These are phyloP conservation scores for Drosophila anomelani DNA, from an alignment of 2,888 invertebrate species.

Conservation along the genomic window DNA sequence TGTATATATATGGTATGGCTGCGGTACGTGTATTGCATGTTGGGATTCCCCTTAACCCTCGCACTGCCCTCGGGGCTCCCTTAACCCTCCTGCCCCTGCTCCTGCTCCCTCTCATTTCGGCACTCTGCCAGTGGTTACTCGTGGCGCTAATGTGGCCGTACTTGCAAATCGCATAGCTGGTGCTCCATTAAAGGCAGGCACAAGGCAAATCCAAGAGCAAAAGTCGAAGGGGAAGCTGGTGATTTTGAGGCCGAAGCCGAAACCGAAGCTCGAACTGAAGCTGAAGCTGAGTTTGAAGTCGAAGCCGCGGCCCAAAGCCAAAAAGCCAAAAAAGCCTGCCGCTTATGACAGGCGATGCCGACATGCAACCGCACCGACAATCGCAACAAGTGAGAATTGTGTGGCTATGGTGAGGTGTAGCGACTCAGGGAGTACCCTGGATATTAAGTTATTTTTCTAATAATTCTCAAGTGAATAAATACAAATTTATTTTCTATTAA, in stretches of 20 bases:
- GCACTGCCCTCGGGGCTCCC: constrained; percentile 19
- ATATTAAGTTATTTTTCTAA: no score
- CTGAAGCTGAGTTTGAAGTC: constrained; percentile 12
- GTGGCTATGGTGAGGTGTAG: not conserved
- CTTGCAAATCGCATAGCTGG: constrained; percentile 48
- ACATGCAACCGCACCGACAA: constrained; percentile 65
- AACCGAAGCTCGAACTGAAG: constrained; percentile 13
- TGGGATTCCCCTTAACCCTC: constrained; percentile 20
- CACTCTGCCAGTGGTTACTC: constrained; percentile 63
- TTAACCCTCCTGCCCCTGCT: not conserved
- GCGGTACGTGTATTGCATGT: constrained; percentile 38
- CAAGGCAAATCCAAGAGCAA: constrained; percentile 10
- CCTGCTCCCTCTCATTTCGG: not conserved
- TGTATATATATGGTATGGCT: constrained; percentile 21
- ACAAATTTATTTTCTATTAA: no score
- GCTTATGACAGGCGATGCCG: constrained; percentile 75
- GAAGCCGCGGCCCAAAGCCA: constrained; percentile 24
- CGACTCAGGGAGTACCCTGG: constrained; percentile 5
- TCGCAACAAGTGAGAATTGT: constrained; percentile 40
- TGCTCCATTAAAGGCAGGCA: constrained; percentile 71
- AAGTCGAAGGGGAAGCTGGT: constrained; percentile 8
- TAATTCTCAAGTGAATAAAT: no score
- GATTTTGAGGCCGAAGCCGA: constrained; percentile 1
- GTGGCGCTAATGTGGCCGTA: constrained; percentile 72
- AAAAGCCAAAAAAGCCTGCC: constrained; percentile 57